phyloP scores from a whole-genome alignment of 2,888 invertebrate genomes.

The Meiosimyza platycephala region DNA sequence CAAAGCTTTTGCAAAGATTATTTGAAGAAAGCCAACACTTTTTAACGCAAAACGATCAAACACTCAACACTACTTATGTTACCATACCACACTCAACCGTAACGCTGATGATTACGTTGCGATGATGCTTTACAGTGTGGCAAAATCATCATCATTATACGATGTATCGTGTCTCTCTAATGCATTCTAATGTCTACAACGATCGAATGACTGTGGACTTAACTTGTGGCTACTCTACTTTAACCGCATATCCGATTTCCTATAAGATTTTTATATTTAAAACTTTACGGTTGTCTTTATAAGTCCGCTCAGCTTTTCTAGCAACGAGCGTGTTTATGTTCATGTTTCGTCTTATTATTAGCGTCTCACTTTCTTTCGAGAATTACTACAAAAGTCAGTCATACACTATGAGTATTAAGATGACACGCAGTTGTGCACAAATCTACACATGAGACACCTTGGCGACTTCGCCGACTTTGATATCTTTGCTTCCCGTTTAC shows the following conservation, averaged over 20 bases:
- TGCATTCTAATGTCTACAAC: constrained; percentile 39
- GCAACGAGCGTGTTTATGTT: constrained; percentile 48
- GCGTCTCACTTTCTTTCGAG: constrained; percentile 37
- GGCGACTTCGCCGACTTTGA: constrained; percentile 54
- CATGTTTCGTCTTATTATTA: constrained; percentile 19
- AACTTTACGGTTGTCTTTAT: background rate
- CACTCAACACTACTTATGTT: constrained; percentile 6
- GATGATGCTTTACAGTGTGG: constrained; percentile 1
- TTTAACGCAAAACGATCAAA: too few relatives aligned
- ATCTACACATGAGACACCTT: constrained; percentile 35
- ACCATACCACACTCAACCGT: background rate
- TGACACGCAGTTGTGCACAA: constrained; percentile 54
- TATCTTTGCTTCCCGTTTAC: constrained; percentile 51
- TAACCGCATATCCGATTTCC: constrained; percentile 35
- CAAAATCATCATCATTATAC: constrained; percentile 12
- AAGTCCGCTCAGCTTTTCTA: constrained; percentile 24
- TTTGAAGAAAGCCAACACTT: constrained; percentile 3
- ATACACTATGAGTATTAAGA: constrained; percentile 34
- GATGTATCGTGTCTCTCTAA: constrained; percentile 26
- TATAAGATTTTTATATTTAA: background rate
- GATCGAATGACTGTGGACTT: too few relatives aligned
- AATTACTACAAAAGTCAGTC: constrained; percentile 34
- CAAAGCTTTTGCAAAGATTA: constrained; percentile 4
- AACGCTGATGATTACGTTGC: constrained; percentile 11
- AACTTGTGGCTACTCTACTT: constrained; percentile 11